These are phyloP conservation scores for Pungitius pungitius DNA, from an alignment of 2,113 vertebrate genomes.

Conservation along the genomic window DNA sequence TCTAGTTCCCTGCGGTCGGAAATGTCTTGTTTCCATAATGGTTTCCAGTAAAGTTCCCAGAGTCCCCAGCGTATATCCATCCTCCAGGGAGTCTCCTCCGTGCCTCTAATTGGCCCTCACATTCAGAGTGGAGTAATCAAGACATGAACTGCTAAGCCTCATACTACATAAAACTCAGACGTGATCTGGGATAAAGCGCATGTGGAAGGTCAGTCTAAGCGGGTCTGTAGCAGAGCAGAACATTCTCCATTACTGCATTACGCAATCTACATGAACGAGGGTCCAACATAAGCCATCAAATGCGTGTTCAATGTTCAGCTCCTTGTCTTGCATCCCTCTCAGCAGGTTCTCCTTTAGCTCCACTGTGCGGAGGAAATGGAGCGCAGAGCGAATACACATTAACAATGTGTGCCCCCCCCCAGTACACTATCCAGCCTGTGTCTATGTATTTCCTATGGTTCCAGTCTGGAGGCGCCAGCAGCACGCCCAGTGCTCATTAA, in stretches of 20 bases:
- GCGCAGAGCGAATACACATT: constrained; percentile 37
- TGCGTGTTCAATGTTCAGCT: constrained; percentile 42
- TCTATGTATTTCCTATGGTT: constrained; percentile 48
- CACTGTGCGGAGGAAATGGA: constrained; percentile 47
- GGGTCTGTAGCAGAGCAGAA: constrained; percentile 13
- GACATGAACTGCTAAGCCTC: constrained; percentile 38
- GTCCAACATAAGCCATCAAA: constrained; percentile 37
- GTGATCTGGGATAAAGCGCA: constrained; percentile 45
- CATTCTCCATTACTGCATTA: constrained; percentile 2
- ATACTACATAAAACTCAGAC: constrained; percentile 32
- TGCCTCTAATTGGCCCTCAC: constrained; percentile 59
- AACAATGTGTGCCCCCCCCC: constrained; percentile 7
- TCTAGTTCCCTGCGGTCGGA: constrained; percentile 73
- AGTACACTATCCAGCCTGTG: constrained; percentile 44
- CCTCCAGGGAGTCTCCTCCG: constrained; percentile 58
- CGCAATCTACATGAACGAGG: constrained; percentile 27
- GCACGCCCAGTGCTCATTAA: constrained; percentile 55
- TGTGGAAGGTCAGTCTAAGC: background rate
- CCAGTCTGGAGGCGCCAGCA: constrained; percentile 49
- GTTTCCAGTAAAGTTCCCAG: constrained; percentile 77
- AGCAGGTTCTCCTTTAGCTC: constrained; percentile 15
- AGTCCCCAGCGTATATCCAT: constrained; percentile 66
- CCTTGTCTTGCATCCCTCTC: constrained; percentile 44
- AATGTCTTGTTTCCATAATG: constrained; percentile 81
- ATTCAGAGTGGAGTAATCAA: constrained; percentile 59